Evolutionary conservation across 2,888 invertebrate genomes (phyloP), one percentile per base, ranked within the genome.

Genomic region (Andrena minutula): DNA sequence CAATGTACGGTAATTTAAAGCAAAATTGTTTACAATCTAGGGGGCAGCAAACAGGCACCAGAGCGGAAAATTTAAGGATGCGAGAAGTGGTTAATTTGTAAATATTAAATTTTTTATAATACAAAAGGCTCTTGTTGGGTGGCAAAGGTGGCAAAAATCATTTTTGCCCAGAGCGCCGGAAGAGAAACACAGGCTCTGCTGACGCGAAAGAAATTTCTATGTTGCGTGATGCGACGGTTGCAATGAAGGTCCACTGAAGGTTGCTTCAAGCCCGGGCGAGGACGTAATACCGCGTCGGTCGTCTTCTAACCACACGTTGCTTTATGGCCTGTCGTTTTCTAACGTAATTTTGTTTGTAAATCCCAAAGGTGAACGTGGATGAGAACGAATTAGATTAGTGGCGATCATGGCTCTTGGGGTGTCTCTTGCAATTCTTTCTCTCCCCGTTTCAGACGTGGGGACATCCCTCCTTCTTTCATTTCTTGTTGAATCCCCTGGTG

Each of bases 301-400:
- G 63, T 28, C 35, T 28, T 41, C 66, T 41, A 70, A 75, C 77
- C 63, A 53, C 64, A 35, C 51, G 70, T 32, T 69, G 73, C 60
- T 82, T 82, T 77, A 64, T 66, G 66, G 70, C 23, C 71, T 65
- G 78, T 83, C 86, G 80, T 81, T 79, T 88, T 87, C 89, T 90
- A 90, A 92, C 89, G 88, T 90, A 89, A 92, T 93, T 91, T 87
- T 86, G 87, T 89, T 89, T 89, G 89, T 75, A 86, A 89, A 91
- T 89, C 89, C 88, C 88, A 79, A 82, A 82, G 86, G 85, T 74
- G 83, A 69, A 86, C 82, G 82, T 74, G 84, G 84, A 89, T 87
- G 89, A 86, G 87, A 80, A 88, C 85, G 89, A 91, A 91, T 91
- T 89, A 85, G 84, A 85, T 90, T 89, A 89, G 86, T 64, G 84